phyloP scores from a whole-genome alignment of 1,140 invertebrate genomes.

The Parapsyche elsis region DNA sequence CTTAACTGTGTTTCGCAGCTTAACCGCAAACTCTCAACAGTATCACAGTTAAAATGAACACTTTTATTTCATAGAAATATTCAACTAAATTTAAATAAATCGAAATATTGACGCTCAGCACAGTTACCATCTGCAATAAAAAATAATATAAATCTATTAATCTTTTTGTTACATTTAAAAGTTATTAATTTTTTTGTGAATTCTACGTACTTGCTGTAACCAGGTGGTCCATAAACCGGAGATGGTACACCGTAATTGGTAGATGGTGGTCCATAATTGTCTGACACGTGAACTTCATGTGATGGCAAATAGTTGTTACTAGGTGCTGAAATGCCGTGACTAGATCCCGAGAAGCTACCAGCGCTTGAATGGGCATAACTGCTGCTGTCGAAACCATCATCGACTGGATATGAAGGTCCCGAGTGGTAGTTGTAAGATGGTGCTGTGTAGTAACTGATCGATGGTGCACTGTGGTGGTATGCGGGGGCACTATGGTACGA shows the following conservation, averaged over 20 bases:
- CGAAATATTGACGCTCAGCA: not conserved
- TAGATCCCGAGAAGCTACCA: not conserved
- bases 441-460: slow-evolving; percentile 31
- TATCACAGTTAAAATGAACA: slow-evolving; percentile 47
- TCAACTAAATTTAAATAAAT: slow-evolving; percentile 40
- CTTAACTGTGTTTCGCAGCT: slow-evolving; percentile 28
- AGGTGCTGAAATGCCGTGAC: not conserved
- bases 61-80: slow-evolving; percentile 49
- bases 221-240: slow-evolving; percentile 31
- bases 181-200: not conserved
- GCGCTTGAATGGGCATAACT: not conserved
- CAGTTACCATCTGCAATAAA: slow-evolving; percentile 42
- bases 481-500: not conserved
- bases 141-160: slow-evolving; percentile 16
- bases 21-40: not conserved
- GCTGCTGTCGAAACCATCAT: not conserved
- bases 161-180: too few relatives aligned
- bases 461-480: not conserved
- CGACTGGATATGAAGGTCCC: slow-evolving; percentile 23
- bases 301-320: not conserved
- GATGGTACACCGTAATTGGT: slow-evolving; percentile 18
- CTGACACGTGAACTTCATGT: not conserved
- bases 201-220: slow-evolving; percentile 25
- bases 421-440: slow-evolving; percentile 46
- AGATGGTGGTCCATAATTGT: not conserved